phyloP scores from a whole-genome alignment of 2,797 vertebrate genomes.

The Lacerta bilineata region DNA sequence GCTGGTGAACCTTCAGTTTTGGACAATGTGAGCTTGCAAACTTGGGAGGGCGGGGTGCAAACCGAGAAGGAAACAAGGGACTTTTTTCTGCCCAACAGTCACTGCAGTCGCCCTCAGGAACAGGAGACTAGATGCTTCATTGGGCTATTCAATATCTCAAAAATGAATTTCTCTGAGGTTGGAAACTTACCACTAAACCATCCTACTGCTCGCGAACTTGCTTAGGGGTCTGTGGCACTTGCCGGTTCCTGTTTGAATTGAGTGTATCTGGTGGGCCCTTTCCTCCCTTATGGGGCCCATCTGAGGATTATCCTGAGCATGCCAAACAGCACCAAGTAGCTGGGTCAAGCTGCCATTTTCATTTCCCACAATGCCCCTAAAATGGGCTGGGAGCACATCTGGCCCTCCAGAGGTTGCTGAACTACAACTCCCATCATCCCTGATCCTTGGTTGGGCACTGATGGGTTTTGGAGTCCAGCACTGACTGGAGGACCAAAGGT shows the following conservation, averaged over 20 bases:
- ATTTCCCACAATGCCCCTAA: neutral
- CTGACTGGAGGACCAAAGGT: too few species aligned
- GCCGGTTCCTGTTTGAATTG: neutral
- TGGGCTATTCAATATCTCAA: neutral
- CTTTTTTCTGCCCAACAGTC: too few species aligned
- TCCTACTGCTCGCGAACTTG: neutral
- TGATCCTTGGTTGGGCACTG: too few species aligned
- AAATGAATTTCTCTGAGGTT: constrained; percentile 13
- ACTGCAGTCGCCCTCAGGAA: too few species aligned
- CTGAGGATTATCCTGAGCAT: neutral
- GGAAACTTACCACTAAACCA: neutral
- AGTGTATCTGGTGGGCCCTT: neutral
- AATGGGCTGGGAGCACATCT: too few species aligned
- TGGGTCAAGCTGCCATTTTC: neutral
- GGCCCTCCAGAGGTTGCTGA: too few species aligned
- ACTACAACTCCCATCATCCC: too few species aligned
- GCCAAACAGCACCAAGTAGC: neutral
- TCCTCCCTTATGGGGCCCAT: neutral
- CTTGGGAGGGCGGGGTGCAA: accelerated
- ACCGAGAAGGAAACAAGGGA: neutral
- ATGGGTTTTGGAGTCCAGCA: too few species aligned
- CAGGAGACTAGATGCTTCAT: neutral
- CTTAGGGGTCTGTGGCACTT: neutral
- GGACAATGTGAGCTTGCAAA: constrained; percentile 85
- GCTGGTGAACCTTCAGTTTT: constrained; percentile 86